Evolutionary conservation across 1,140 invertebrate genomes (phyloP).

Genomic region (Vollenhovia emeryi): DNA sequence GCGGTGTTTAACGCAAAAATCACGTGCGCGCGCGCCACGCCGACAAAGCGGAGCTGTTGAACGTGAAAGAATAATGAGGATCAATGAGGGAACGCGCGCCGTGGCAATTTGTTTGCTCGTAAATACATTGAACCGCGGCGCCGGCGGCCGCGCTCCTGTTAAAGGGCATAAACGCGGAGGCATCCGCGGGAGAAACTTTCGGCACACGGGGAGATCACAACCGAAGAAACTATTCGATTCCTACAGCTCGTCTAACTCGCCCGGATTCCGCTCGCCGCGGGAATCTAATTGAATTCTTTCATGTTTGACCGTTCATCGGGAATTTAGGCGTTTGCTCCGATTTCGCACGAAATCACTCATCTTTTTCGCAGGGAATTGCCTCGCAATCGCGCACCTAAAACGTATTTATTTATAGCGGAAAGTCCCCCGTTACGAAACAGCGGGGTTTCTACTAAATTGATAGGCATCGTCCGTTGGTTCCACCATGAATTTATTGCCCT

Average conservation of each 20-base stretch:
- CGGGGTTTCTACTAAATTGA: too few relatives aligned
- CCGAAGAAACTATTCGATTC: conserved; percentile 51
- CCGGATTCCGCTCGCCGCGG: neutral
- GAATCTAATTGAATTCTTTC: conserved; percentile 46
- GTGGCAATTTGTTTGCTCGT: neutral
- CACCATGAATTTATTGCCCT: too few relatives aligned
- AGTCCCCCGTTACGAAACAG: too few relatives aligned
- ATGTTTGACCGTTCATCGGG: neutral
- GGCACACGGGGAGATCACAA: neutral
- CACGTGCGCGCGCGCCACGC: neutral
- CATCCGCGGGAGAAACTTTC: conserved; percentile 20
- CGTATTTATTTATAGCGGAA: too few relatives aligned
- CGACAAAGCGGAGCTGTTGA: neutral
- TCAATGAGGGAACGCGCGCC: neutral
- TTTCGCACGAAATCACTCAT: neutral
- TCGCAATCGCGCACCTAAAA: neutral
- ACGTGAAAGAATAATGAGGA: conserved; percentile 13
- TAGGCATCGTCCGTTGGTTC: too few relatives aligned
- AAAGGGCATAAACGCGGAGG: neutral
- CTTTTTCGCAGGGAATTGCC: neutral
- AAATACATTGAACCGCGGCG: conserved; percentile 33
- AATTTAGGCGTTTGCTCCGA: neutral
- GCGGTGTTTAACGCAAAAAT: conserved; percentile 23
- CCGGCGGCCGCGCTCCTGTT: neutral
- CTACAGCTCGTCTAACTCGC: conserved; percentile 12